Evolutionary conservation across 2,888 invertebrate genomes (phyloP).

Genomic region (Lithophane semibrunnea): DNA sequence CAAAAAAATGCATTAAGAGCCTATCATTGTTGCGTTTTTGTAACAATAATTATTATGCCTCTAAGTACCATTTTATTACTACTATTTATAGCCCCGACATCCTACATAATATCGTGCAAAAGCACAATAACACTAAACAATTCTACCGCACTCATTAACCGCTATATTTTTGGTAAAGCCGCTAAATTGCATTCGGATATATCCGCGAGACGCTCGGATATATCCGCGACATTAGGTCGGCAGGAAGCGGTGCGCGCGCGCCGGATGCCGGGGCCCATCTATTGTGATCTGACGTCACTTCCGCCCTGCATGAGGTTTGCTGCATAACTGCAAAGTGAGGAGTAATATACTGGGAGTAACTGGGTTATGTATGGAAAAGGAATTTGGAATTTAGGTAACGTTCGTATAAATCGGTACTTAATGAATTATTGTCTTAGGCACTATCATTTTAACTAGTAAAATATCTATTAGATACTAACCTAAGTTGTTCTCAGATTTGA

Average conservation of each 20-base stretch:
- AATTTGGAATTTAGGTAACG: not conserved
- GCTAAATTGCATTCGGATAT: constrained; percentile 85
- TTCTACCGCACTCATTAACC: constrained; percentile 78
- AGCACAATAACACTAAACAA: constrained; percentile 57
- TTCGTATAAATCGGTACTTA: not conserved
- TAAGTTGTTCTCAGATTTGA: no score
- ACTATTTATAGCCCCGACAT: constrained; percentile 25
- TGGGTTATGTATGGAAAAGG: constrained; percentile 12
- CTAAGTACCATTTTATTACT: constrained; percentile 40
- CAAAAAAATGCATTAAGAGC: not conserved
- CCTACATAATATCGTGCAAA: constrained; percentile 47
- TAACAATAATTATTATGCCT: constrained; percentile 1
- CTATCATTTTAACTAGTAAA: not conserved
- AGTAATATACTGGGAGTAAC: constrained; percentile 44
- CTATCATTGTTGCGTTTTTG: not conserved
- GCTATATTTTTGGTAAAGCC: constrained; percentile 80
- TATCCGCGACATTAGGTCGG: constrained; percentile 80
- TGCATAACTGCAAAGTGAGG: constrained; percentile 55
- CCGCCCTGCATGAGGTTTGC: constrained; percentile 72
- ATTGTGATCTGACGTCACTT: constrained; percentile 83
- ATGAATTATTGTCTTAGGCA: not conserved
- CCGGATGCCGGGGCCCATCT: constrained; percentile 82
- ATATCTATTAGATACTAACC: no score
- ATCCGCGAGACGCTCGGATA: constrained; percentile 78
- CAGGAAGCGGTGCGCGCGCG: constrained; percentile 83